phyloP scores from a whole-genome alignment of 92 coral and sea anemone genomes.

The Phymanthus crucifer region DNA sequence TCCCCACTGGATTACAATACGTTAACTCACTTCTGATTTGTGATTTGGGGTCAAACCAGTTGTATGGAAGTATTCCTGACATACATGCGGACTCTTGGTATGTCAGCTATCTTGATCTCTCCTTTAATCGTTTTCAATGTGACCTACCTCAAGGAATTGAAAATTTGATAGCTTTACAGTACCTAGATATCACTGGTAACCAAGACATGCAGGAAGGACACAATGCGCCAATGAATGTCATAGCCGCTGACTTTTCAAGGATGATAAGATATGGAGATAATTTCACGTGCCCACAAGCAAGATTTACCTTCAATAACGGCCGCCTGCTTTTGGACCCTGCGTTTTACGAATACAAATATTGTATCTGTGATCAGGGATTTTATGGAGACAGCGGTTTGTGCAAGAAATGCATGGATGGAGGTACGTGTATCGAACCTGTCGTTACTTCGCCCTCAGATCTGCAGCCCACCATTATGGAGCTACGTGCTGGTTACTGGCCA shows the following conservation, averaged over 20 bases:
- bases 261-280: conserved; percentile 29
- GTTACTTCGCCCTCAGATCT: not conserved
- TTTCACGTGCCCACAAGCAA: conserved; percentile 58
- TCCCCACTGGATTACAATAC: conserved; percentile 30
- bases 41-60: conserved; percentile 46
- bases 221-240: not conserved
- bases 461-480: conserved; percentile 43
- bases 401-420: conserved; percentile 54
- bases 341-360: conserved; percentile 47
- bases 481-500: conserved; percentile 59
- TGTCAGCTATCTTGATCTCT: conserved; percentile 43
- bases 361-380: conserved; percentile 56
- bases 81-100: conserved; percentile 11
- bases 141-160: conserved; percentile 33
- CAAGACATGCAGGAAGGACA: conserved; percentile 38
- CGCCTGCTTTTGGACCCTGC: conserved; percentile 52
- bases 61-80: conserved; percentile 46
- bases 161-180: conserved; percentile 30
- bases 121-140: conserved; percentile 49
- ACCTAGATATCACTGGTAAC: conserved; percentile 66
- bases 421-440: conserved; percentile 15
- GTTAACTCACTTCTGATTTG: conserved; percentile 11
- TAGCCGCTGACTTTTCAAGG: conserved; percentile 31
- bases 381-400: conserved; percentile 55
- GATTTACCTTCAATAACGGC: conserved; percentile 53